These are phyloP conservation scores for Drosophila trapezifrons DNA, from an alignment of 1,140 invertebrate genomes.

Conservation along the genomic window DNA sequence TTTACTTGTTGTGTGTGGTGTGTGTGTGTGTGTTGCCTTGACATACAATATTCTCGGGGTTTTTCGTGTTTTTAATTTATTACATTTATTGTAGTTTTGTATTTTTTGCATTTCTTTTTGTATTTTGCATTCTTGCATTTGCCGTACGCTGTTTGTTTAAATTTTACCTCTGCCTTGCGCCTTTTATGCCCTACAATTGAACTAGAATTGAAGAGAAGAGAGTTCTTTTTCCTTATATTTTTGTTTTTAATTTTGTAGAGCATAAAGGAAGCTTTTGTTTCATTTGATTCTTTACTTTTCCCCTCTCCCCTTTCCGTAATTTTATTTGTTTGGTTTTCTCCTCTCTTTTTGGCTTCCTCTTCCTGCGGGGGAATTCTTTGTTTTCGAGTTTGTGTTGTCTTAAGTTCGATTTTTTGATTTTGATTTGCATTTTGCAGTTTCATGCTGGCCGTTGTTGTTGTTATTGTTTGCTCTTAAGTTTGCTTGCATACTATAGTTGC, in stretches of 20 bases:
- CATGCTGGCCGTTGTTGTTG: slow-evolving; percentile 17
- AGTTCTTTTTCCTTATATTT: slow-evolving; percentile 2
- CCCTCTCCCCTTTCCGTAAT: not conserved
- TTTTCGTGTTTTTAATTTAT: slow-evolving; percentile 59
- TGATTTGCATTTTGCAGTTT: slow-evolving; percentile 43
- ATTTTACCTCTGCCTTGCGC: slow-evolving; percentile 34
- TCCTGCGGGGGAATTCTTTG: not conserved
- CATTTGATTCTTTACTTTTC: slow-evolving; percentile 17
- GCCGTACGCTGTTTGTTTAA: slow-evolving; percentile 30
- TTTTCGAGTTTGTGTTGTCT: slow-evolving; percentile 43
- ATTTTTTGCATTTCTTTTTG: slow-evolving; percentile 6
- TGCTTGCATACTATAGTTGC: slow-evolving; percentile 10
- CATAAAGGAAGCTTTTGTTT: slow-evolving; percentile 49
- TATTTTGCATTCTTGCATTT: slow-evolving; percentile 11
- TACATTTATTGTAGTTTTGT: slow-evolving; percentile 62
- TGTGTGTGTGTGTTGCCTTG: slow-evolving; percentile 49
- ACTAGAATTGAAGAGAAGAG: slow-evolving; percentile 33
- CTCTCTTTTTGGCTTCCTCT: not conserved
- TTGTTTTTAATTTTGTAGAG: slow-evolving; percentile 22
- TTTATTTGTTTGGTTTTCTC: not conserved
- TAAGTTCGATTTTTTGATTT: slow-evolving; percentile 72
- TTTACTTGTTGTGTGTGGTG: slow-evolving; percentile 51
- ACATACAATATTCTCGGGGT: slow-evolving; percentile 60
- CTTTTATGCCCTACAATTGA: slow-evolving; percentile 44
- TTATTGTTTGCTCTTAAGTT: slow-evolving; percentile 37